phyloP scores from a whole-genome alignment of 1,140 invertebrate species.

The Caligus rogercresseyi region DNA sequence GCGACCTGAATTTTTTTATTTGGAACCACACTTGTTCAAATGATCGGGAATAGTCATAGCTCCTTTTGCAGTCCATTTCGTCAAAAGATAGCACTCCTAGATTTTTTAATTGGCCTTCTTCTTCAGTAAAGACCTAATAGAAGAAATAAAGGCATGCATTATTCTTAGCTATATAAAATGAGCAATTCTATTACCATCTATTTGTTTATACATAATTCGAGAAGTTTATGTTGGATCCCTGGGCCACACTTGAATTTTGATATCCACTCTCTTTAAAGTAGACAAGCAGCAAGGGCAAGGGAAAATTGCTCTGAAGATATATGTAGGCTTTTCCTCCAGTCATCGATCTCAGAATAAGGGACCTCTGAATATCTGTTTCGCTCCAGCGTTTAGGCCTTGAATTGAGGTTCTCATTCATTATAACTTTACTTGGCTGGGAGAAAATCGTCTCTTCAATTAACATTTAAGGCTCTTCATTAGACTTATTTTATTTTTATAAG shows the following conservation, averaged over 20 bases:
- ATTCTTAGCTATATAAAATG: neutral
- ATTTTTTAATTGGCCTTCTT: neutral
- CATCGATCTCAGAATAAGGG: neutral
- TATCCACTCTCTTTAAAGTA: conserved; percentile 14
- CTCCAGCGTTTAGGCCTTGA: neutral
- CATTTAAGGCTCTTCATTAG: neutral
- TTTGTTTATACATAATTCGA: neutral
- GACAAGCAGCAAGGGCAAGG: conserved; percentile 4
- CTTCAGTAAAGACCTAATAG: neutral
- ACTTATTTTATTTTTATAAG: neutral
- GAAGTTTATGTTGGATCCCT: neutral
- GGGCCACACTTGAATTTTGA: conserved; percentile 14
- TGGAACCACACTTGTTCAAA: conserved; percentile 1
- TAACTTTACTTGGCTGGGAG: too few relatives aligned
- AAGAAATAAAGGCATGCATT: neutral
- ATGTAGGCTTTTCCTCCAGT: neutral
- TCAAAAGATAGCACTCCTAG: conserved; percentile 17
- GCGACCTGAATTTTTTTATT: conserved; percentile 14
- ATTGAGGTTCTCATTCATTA: neutral
- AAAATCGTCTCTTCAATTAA: too few relatives aligned
- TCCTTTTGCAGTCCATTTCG: conserved; percentile 19
- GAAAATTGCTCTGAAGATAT: conserved; percentile 1
- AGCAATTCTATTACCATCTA: neutral
- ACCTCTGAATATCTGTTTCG: neutral
- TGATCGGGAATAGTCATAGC: neutral